Evolutionary conservation across 2,888 invertebrate species (phyloP), one percentile per base, ranked within the genome.

Genomic region (Eupeodes luniger): DNA sequence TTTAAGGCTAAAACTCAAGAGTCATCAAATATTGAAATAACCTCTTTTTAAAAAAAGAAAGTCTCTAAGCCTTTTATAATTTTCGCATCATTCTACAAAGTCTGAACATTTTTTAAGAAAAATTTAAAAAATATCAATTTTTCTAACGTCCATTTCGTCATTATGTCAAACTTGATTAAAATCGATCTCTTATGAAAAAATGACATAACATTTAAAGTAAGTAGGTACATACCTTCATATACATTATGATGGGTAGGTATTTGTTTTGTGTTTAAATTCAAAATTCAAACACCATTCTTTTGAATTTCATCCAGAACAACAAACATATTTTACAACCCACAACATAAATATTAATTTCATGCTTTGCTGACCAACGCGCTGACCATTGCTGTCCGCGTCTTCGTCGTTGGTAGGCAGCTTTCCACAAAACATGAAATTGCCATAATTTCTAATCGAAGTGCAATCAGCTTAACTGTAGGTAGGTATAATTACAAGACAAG

Each of bases 361-460:
- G 67, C 67, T 51, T 66, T 49, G 66, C 47, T 66, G 47, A 59
- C 59, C 59, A 66, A 40, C 40, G 6, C 6, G 5, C 40, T 9
- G 40, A 59, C 59, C 59, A 66, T 12, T 47, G n/a, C 12, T 19
- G 49, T 12, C 27, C 12, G 0, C 1, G 40, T 40, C 9, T 5
- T 40, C 9, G 40, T 0, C 9, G 7, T 49, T 66, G 27, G 4
- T 59, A 14, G 16, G 9, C 10, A 12, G 6, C 34, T 61, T 36
- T 59, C 36, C 36, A 61, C 36, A 36, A 51, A 51, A n/a, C 34
- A 34, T 36, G 51, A 49, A 49, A 49, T 66, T 14, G 12, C 12
- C 66, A 53, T 55, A 62, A 70, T 70, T 55, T 55, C 70, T 70
- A 55, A 55, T 44, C 40, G 36, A 69, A 69, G 69, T 70, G 49